phyloP scores from a whole-genome alignment of 2,888 invertebrate species.

The Anodontia alba region DNA sequence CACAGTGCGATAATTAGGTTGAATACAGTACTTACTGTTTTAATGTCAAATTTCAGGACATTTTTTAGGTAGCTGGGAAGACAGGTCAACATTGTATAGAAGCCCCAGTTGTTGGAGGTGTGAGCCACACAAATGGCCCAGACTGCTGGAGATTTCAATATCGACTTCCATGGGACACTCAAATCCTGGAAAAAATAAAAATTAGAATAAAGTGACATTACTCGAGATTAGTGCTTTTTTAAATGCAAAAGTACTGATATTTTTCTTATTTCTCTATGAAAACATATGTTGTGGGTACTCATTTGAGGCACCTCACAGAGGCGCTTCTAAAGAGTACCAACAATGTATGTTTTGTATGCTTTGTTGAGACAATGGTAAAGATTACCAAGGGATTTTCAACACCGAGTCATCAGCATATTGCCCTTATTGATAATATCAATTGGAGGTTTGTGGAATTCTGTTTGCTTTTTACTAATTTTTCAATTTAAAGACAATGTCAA shows the following conservation, averaged over 20 bases:
- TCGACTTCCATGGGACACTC: constrained; percentile 69
- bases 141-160: constrained; percentile 74
- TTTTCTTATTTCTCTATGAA: no score
- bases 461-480: no score
- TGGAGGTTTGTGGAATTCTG: no score
- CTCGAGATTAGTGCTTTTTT: background rate
- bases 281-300: no score
- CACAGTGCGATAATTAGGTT: no score
- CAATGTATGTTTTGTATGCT: background rate
- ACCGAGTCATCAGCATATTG: no score
- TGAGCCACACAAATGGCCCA: constrained; percentile 85
- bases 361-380: background rate
- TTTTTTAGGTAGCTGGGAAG: constrained; percentile 85
- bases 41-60: constrained; percentile 83
- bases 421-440: no score
- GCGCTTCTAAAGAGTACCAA: no score
- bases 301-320: no score
- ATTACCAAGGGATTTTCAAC: background rate
- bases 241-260: background rate
- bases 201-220: background rate
- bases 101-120: constrained; percentile 85
- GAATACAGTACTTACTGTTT: constrained; percentile 75
- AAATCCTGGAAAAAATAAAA: constrained; percentile 53
- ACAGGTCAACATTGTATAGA: constrained; percentile 85
- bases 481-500: no score